These are phyloP conservation scores for Turritopsis rubra DNA, from an alignment of 30 jellyfish, hydroid and myxozoan genomes.

Conservation along the genomic window DNA sequence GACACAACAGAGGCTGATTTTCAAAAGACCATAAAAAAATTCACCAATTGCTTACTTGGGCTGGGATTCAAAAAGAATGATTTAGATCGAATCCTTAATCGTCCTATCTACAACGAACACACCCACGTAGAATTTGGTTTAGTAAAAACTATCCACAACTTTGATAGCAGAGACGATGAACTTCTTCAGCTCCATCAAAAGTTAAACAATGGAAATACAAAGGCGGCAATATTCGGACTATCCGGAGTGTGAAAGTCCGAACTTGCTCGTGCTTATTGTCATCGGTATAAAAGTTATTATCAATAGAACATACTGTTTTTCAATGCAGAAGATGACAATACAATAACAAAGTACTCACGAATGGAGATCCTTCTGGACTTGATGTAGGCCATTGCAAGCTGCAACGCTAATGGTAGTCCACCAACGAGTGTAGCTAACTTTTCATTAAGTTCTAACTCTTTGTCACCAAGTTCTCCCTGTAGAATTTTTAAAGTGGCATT, in stretches of 20 bases:
- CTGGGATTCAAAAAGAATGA: neutral
- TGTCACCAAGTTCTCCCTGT: no score
- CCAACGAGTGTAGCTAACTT: no score
- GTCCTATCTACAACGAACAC: neutral
- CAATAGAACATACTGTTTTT: neutral
- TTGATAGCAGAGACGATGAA: neutral
- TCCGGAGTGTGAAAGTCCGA: neutral
- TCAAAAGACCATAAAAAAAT: neutral
- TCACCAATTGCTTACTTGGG: neutral
- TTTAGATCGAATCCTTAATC: neutral
- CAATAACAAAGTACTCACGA: no score
- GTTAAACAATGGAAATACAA: neutral
- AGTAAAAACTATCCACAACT: neutral
- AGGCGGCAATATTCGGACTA: neutral
- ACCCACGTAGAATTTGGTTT: neutral
- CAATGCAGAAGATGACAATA: neutral
- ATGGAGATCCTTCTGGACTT: no score
- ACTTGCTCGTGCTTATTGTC: neutral
- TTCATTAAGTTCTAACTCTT: no score
- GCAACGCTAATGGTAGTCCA: no score
- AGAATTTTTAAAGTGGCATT: no score
- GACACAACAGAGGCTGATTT: neutral
- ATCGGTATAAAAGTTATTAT: neutral
- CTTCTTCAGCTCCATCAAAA: neutral
- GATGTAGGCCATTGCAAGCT: no score